phyloP scores from a whole-genome alignment of 2,797 vertebrate species.

The Sparidentex hasta region DNA sequence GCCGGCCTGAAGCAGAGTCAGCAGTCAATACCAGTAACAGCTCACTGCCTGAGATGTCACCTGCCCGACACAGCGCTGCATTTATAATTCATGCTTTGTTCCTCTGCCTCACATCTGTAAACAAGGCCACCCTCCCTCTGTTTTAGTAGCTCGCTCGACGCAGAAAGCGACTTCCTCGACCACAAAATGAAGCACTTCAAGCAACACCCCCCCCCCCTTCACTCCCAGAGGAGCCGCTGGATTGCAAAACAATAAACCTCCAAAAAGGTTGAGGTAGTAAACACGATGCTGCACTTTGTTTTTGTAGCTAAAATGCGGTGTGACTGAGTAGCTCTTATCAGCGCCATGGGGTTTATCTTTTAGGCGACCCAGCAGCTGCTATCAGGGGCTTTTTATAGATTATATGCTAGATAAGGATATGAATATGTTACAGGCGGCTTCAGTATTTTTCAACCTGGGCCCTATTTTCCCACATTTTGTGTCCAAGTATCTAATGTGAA shows the following conservation, averaged over 20 bases:
- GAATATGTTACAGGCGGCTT: background rate
- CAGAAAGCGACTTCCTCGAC: background rate
- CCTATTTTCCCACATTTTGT: no score
- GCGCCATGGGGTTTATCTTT: background rate
- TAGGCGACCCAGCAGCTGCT: background rate
- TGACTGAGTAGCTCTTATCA: background rate
- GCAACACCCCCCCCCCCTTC: background rate
- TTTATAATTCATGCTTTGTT: slow-evolving; percentile 65
- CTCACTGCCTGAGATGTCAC: slow-evolving; percentile 36
- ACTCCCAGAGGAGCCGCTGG: slow-evolving; percentile 10
- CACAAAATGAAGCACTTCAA: slow-evolving; percentile 6
- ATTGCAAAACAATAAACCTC: slow-evolving; percentile 17
- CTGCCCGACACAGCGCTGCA: slow-evolving; percentile 30
- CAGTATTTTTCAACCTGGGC: no score
- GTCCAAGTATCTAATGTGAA: no score
- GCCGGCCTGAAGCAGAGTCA: background rate
- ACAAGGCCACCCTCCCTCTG: slow-evolving; percentile 32
- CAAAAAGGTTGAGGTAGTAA: slow-evolving; percentile 20
- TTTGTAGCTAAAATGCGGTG: background rate
- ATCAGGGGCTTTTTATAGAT: slow-evolving; percentile 1
- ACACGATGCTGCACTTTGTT: slow-evolving; percentile 19
- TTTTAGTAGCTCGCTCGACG: background rate
- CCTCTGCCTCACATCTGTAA: slow-evolving; percentile 50
- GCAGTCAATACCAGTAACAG: background rate
- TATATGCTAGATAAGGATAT: background rate